A percentile compares a stretch with the other conserved stretches of the same genome.
phyloP scores from a whole-genome alignment of 2,888 invertebrate genomes.

The Andrena minutula region DNA sequence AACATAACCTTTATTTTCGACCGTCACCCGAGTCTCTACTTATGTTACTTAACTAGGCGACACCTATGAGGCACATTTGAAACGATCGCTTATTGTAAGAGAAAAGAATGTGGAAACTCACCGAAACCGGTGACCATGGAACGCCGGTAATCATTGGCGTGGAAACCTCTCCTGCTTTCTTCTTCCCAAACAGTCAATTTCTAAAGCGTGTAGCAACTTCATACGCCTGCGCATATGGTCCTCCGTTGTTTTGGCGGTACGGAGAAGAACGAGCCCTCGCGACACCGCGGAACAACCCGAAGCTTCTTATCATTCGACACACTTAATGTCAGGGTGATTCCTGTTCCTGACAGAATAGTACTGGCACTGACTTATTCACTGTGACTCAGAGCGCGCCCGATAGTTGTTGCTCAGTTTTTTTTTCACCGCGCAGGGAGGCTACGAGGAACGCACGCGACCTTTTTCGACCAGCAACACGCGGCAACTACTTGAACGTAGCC shows the following conservation, averaged over 20 bases:
- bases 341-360: not conserved
- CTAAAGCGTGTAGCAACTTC: no score
- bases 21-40: no score
- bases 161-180: not conserved
- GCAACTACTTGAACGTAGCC: conserved; percentile 28
- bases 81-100: conserved; percentile 26
- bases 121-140: not conserved
- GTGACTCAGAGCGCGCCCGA: not conserved
- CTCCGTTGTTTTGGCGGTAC: not conserved
- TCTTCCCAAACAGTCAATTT: not conserved
- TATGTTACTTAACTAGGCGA: no score
- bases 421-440: not conserved
- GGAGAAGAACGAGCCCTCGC: not conserved
- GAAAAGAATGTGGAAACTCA: conserved; percentile 36
- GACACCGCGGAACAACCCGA: not conserved
- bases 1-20: no score
- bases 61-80: not conserved
- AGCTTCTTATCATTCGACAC: not conserved
- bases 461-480: conserved; percentile 28
- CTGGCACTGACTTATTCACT: not conserved
- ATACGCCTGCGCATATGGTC: not conserved
- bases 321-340: not conserved
- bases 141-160: not conserved
- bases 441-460: not conserved
- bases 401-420: not conserved